Conservation (phyloP, 2,113 vertebrate species). For the Corydoras maculifer region DNA sequence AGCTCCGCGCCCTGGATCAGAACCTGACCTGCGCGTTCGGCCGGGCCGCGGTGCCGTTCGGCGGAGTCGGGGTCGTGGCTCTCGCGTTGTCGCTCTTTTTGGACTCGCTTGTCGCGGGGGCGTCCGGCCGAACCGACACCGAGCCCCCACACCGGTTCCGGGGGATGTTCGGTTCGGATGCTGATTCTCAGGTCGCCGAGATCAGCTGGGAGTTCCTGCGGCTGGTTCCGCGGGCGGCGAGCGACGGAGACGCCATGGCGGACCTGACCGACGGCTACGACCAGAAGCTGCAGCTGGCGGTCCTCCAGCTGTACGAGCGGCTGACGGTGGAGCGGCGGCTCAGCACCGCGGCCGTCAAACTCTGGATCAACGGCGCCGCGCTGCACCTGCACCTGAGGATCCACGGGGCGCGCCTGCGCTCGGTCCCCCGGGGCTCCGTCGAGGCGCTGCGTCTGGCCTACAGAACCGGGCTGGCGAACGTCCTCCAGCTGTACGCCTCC, state of each 20-base stretch:
- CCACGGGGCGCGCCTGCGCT: constrained; percentile 60
- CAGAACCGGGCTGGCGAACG: constrained; percentile 37
- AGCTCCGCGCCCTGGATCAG: constrained; percentile 44
- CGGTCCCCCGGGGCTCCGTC: constrained; percentile 55
- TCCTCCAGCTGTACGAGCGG: constrained; percentile 59
- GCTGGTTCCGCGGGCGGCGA: constrained; percentile 48
- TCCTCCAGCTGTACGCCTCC: constrained; percentile 51
- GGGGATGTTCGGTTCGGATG: constrained; percentile 56
- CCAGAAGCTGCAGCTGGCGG: constrained; percentile 54
- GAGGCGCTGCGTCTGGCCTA: constrained; percentile 60
- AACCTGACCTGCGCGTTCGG: constrained; percentile 49
- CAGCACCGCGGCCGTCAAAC: constrained; percentile 55
- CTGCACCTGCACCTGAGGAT: constrained; percentile 66
- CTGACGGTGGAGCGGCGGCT: constrained; percentile 61
- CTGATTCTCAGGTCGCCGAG: constrained; percentile 52
- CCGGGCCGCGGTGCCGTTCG: constrained; percentile 44
- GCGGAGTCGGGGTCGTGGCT: constrained; percentile 63
- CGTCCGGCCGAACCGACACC: constrained; percentile 1
- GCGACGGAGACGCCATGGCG: constrained; percentile 51
- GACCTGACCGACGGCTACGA: constrained; percentile 62
- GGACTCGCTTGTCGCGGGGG: constrained; percentile 53
- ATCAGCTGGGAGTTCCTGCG: constrained; percentile 56
- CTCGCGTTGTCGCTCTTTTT: constrained; percentile 62
- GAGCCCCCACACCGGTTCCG: constrained; percentile 15
- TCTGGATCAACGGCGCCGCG: constrained; percentile 64